Base-by-base conservation (phyloP, 2,113 vertebrate genomes). In the Ptyas mucosa region DNA sequence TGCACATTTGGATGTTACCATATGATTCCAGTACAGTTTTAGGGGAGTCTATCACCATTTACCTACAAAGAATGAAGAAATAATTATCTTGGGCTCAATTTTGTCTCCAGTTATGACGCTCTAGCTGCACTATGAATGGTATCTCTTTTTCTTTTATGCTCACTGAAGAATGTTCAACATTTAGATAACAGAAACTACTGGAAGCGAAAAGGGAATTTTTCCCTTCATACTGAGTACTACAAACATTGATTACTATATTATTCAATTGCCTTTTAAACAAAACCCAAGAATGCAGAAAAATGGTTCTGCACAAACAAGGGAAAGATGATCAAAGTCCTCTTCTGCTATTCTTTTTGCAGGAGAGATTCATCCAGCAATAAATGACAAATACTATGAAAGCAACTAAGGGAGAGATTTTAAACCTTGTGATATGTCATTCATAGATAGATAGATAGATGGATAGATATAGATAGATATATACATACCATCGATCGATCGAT, bases 221-320 rank as follows among this genome's bases (percentile, higher is more conserved):
- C 92, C 94, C 93, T 94, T 96, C 95, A 91, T 23, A 55, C 53
- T 87, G 57, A 94, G 89, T 88, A 1, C 1, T 26, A 93, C 53
- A 95, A 95, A 96, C 94, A 96, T 1, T 0, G 94, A 97, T 97
- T 39, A 9, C n/a, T 97, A 97, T 97, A 97, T 94, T 57, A 46
- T 88, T 91, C 95, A 93, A 91, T 53, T 96, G 96, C 96, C 92
- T 96, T 93, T 94, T 95, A 97, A 97, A 97, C 94, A 94, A 94
- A 95, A 90, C 91, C 85, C 69, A 90, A 96, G 91, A 57, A 96
- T 91, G 85, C 91, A 97, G 96, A 96, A 51, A 24, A 21, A 55
- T n/a, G 39, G 46, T 9, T n/a, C 15, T 64, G 52, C 14, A 93
- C 57, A 91, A 95, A 94, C 93, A 95, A 52, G 23, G 1, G n/a